phyloP scores from a whole-genome alignment of 2,888 invertebrate species.

The Idaea biselata region DNA sequence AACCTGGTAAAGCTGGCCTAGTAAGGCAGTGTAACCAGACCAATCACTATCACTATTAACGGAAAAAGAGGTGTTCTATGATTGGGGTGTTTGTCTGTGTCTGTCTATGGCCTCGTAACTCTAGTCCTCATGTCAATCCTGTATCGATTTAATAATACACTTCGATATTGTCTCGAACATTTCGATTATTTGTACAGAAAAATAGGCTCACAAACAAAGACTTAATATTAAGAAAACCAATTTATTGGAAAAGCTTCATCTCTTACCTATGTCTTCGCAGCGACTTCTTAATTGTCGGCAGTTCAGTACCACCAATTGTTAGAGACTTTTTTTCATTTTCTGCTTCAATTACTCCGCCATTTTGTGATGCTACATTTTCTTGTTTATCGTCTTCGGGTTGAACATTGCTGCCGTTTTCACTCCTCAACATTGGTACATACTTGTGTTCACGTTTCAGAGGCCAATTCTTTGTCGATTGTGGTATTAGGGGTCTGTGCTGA shows the following conservation, averaged over 20 bases:
- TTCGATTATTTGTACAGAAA: background rate
- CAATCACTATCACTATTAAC: too few relatives aligned
- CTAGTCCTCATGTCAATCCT: too few relatives aligned
- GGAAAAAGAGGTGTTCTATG: too few relatives aligned
- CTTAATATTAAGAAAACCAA: background rate
- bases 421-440: background rate
- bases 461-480: constrained; percentile 39
- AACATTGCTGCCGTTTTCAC: background rate
- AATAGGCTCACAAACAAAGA: background rate
- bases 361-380: background rate
- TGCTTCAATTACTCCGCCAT: background rate
- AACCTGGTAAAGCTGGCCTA: too few relatives aligned
- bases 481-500: constrained; percentile 42
- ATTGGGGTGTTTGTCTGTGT: too few relatives aligned
- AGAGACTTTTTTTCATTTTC: too few relatives aligned
- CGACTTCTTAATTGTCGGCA: background rate
- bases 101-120: too few relatives aligned
- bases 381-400: background rate
- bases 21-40: too few relatives aligned
- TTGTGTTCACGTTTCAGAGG: background rate
- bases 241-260: background rate
- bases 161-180: too few relatives aligned
- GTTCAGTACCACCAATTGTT: background rate
- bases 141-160: too few relatives aligned
- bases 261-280: background rate